Evolutionary conservation across 2,797 vertebrate species (phyloP).

Genomic region (Perodicticus potto): DNA sequence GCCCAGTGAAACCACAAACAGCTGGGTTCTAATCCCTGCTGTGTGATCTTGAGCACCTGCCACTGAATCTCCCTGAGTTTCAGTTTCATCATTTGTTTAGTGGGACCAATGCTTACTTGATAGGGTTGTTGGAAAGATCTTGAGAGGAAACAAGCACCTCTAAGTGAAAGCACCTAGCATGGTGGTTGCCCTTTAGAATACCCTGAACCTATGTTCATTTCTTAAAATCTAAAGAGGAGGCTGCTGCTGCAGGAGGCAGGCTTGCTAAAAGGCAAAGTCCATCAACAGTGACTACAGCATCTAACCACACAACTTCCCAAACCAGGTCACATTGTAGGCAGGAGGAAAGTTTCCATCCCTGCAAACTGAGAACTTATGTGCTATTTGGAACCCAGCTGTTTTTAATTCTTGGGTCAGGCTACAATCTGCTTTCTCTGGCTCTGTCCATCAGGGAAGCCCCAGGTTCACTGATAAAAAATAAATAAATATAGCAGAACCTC

Average conservation of each 20-base stretch:
- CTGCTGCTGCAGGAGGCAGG: not conserved
- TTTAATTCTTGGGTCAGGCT: not conserved
- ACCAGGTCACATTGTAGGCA: not conserved
- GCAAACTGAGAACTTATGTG: not conserved
- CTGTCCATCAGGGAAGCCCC: not conserved
- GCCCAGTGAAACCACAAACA: not conserved
- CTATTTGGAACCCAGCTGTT: not conserved
- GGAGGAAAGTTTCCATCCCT: not conserved
- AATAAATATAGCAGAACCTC: no score
- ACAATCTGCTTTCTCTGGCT: not conserved
- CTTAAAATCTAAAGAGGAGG: not conserved
- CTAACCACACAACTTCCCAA: no score
- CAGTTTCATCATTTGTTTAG: not conserved
- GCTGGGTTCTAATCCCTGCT: not conserved
- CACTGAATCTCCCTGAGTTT: not conserved
- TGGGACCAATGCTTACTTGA: not conserved
- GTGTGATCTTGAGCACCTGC: not conserved
- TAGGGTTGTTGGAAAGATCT: not conserved
- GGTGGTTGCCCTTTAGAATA: not conserved
- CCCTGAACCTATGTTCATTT: not conserved
- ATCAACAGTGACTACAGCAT: no score
- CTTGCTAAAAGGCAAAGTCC: not conserved
- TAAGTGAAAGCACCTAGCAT: not conserved
- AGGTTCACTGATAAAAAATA: not conserved
- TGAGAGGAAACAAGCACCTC: not conserved